Evolutionary conservation across 2,888 invertebrate species (phyloP).

Genomic region (Minunthozetes semirufus): DNA sequence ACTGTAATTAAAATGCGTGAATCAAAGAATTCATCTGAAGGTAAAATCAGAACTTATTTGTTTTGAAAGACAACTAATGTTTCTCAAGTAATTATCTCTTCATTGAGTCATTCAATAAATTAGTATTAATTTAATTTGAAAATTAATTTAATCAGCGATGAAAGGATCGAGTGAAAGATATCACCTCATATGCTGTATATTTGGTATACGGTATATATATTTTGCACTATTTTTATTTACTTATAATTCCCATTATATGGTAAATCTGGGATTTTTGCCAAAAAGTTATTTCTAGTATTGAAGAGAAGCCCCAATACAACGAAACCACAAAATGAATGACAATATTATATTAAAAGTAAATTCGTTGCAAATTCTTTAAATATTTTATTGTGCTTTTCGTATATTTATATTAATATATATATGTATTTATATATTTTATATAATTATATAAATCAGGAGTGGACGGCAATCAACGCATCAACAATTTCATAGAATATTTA

Average conservation of each 20-base stretch:
- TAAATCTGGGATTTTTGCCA: constrained; percentile 9
- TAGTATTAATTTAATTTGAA: too few relatives aligned
- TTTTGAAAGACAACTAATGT: too few relatives aligned
- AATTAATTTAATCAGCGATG: too few relatives aligned
- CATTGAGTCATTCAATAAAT: too few relatives aligned
- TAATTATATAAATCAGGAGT: neutral
- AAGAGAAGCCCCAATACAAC: neutral
- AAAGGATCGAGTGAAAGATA: too few relatives aligned
- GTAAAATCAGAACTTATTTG: too few relatives aligned
- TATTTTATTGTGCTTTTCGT: constrained; percentile 11
- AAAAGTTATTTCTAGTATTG: constrained; percentile 26
- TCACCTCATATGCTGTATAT: too few relatives aligned
- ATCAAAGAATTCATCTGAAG: too few relatives aligned
- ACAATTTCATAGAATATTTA: too few relatives aligned
- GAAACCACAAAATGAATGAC: constrained; percentile 19
- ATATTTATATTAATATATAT: neutral
- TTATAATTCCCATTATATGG: constrained; percentile 9
- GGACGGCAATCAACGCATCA: neutral
- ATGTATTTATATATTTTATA: neutral
- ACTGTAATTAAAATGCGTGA: too few relatives aligned
- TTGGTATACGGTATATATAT: too few relatives aligned
- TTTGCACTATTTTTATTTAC: constrained; percentile 22
- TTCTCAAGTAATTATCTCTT: too few relatives aligned
- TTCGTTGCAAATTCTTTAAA: constrained; percentile 29
- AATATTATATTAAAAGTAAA: constrained; percentile 8